A percentile compares a stretch with the other conserved stretches of the same genome.
These are phyloP conservation scores for Hemitrygon akajei DNA, from an alignment of 2,797 vertebrate genomes.

Conservation along the genomic window DNA sequence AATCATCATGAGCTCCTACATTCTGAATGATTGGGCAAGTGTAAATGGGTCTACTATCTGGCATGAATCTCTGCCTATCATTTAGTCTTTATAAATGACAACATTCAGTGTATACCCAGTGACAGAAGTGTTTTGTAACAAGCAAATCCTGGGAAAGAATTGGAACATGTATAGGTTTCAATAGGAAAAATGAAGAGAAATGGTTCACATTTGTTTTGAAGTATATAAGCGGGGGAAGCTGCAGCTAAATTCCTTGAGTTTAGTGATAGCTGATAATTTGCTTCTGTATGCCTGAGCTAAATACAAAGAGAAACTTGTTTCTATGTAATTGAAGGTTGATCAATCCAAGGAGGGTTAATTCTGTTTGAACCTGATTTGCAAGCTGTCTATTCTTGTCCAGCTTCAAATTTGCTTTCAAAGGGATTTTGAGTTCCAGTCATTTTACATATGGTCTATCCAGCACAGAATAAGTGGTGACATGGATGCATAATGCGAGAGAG, in stretches of 20 bases:
- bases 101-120: neutral
- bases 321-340: neutral
- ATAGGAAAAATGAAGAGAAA: neutral
- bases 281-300: neutral
- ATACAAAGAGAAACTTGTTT: neutral
- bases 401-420: slow-evolving; percentile 28
- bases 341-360: slow-evolving; percentile 23
- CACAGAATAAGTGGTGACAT: slow-evolving; percentile 29
- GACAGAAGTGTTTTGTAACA: neutral
- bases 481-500: slow-evolving; percentile 26
- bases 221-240: neutral
- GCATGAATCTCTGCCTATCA: neutral
- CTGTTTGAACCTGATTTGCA: slow-evolving; percentile 27
- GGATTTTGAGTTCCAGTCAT: neutral
- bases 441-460: slow-evolving; percentile 21
- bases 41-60: neutral
- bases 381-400: slow-evolving; percentile 21
- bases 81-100: neutral
- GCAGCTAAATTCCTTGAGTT: neutral
- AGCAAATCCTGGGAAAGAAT: neutral
- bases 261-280: neutral
- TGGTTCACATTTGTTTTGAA: neutral
- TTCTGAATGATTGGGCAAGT: neutral
- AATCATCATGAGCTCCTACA: neutral
- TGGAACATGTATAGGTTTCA: no score